Evolutionary conservation across 2,797 vertebrate genomes (phyloP).

Genomic region (Acanthurus leucopareius): DNA sequence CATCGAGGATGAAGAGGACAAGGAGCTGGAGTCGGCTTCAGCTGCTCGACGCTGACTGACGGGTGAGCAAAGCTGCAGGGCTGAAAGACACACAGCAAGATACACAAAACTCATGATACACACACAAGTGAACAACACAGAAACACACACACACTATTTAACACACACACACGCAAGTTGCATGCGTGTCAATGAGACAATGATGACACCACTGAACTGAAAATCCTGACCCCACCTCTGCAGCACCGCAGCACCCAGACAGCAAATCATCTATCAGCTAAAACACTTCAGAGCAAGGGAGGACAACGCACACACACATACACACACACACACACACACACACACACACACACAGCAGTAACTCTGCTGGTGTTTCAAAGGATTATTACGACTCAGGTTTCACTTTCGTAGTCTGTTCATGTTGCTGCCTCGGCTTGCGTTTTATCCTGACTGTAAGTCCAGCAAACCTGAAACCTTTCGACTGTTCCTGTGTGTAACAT

Average conservation of each 20-base stretch:
- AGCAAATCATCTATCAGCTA: constrained; percentile 3
- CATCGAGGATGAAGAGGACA: constrained; percentile 11
- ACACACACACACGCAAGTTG: constrained; percentile 1
- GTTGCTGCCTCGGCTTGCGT: too few species aligned
- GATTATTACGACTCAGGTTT: neutral
- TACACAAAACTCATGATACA: neutral
- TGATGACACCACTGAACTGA: neutral
- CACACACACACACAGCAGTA: too few species aligned
- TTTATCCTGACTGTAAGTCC: too few species aligned
- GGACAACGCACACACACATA: neutral
- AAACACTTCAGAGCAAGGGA: neutral
- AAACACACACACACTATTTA: neutral
- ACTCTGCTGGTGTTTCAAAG: neutral
- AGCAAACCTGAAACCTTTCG: too few species aligned
- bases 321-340: neutral
- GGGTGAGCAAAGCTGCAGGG: constrained; percentile 33
- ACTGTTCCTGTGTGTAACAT: too few species aligned
- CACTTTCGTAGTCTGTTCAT: too few species aligned
- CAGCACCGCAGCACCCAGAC: neutral
- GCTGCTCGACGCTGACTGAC: constrained; percentile 27
- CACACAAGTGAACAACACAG: neutral
- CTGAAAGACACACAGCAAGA: constrained; percentile 1
- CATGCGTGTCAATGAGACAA: neutral
- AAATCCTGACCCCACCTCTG: constrained; percentile 5
- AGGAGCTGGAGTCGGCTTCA: constrained; percentile 1